Conservation (phyloP, 2,888 invertebrate genomes). For the Tinea trinotella region DNA sequence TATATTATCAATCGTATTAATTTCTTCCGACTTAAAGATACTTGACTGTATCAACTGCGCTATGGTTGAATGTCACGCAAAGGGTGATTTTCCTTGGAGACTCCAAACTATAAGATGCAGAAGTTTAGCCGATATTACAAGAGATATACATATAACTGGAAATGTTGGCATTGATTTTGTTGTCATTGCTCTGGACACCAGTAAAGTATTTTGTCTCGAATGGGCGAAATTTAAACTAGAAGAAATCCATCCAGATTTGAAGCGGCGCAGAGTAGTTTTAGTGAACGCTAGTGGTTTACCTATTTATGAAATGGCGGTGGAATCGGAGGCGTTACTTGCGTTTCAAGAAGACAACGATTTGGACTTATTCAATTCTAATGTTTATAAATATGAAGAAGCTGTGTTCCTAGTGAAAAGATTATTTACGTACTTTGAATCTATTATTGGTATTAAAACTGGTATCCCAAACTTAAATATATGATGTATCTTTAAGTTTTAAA, state of each 20-base stretch:
- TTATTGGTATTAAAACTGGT: slow-evolving; percentile 54
- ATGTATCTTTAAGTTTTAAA: no score
- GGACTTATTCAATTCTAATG: slow-evolving; percentile 52
- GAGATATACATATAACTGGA: slow-evolving; percentile 44
- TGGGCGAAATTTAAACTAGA: slow-evolving; percentile 48
- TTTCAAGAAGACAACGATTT: slow-evolving; percentile 46
- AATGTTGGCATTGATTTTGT: slow-evolving; percentile 55
- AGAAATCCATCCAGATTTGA: slow-evolving; percentile 55
- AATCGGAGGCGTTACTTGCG: slow-evolving; percentile 43
- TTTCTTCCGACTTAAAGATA: slow-evolving; percentile 50
- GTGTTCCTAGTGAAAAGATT: slow-evolving; percentile 44
- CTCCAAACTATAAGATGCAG: slow-evolving; percentile 37
- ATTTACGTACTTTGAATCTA: slow-evolving; percentile 52
- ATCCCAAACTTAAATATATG: slow-evolving; percentile 57
- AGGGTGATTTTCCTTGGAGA: slow-evolving; percentile 50
- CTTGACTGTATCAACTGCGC: slow-evolving; percentile 50
- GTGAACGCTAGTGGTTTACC: slow-evolving; percentile 56
- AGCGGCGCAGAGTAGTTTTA: slow-evolving; percentile 47
- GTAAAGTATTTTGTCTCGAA: slow-evolving; percentile 49
- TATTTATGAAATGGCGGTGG: slow-evolving; percentile 50
- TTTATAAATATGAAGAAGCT: slow-evolving; percentile 39
- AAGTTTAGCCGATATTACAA: slow-evolving; percentile 41
- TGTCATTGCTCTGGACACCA: slow-evolving; percentile 51
- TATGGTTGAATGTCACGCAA: slow-evolving; percentile 43
- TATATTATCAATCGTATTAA: slow-evolving; percentile 44